Conservation (phyloP, 1,140 invertebrate genomes). For the Papilio polyxenes region DNA sequence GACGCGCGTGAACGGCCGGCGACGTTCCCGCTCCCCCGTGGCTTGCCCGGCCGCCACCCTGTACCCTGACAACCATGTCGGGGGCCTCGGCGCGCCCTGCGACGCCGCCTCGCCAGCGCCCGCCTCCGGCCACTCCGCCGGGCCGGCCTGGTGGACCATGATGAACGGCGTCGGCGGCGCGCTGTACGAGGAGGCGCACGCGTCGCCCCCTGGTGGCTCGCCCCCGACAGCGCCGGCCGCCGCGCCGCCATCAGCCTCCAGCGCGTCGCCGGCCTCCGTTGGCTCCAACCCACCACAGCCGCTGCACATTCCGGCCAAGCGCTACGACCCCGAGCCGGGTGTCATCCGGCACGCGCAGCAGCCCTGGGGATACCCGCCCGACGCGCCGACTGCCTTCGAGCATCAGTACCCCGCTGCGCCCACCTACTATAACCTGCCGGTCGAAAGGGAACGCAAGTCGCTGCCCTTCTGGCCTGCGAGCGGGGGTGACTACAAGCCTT, state of each 20-base stretch:
- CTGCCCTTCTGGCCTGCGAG: slow-evolving; percentile 87
- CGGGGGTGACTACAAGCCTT: slow-evolving; percentile 83
- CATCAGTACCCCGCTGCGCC: slow-evolving; percentile 87
- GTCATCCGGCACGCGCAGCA: slow-evolving; percentile 89
- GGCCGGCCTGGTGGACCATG: slow-evolving; percentile 90
- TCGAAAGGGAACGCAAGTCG: slow-evolving; percentile 83
- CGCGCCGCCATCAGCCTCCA: slow-evolving; percentile 84
- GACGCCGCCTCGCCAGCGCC: slow-evolving; percentile 86
- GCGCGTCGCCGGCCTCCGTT: slow-evolving; percentile 86
- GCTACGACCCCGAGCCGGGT: slow-evolving; percentile 85
- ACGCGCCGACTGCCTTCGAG: slow-evolving; percentile 83
- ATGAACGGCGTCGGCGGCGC: slow-evolving; percentile 86
- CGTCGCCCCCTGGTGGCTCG: slow-evolving; percentile 81
- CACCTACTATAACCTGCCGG: slow-evolving; percentile 89
- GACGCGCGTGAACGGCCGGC: slow-evolving; percentile 71
- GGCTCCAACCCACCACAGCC: slow-evolving; percentile 82
- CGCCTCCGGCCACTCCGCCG: slow-evolving; percentile 89
- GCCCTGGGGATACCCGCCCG: slow-evolving; percentile 86
- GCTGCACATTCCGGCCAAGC: slow-evolving; percentile 91
- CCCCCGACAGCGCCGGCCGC: slow-evolving; percentile 78
- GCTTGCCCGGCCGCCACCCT: slow-evolving; percentile 88
- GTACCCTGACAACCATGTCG: slow-evolving; percentile 90
- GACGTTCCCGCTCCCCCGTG: slow-evolving; percentile 83
- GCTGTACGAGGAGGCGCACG: slow-evolving; percentile 87
- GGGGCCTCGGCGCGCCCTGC: slow-evolving; percentile 85